Base-by-base conservation (phyloP, 2,113 vertebrate species). In the Columba livia region DNA sequence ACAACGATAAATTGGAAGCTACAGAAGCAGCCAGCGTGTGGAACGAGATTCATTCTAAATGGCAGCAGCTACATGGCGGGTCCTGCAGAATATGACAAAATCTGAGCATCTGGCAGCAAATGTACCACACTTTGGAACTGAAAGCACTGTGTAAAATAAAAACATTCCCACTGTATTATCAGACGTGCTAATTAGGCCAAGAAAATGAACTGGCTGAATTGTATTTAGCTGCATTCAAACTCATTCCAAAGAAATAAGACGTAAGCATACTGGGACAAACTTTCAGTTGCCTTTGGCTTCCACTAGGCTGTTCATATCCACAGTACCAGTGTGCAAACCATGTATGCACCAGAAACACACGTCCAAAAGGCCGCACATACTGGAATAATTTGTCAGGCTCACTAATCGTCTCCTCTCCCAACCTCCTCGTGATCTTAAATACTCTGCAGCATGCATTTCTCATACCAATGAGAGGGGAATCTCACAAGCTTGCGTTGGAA, bases 41-140 rank as follows among this genome's bases (percentile, higher is more conserved):
- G 77, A 85, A 67, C 3, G 9, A 88, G 70, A 40, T 51, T 89
- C 51, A 67, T n/a, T 50, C 84, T 72, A 58, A 77, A 91, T 81
- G 87, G 94, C 42, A 34, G 90, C 89, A 93, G 91, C 87, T 88
- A 94, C 85, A 40, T 96, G 91, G 97, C 93, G 93, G 94, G 94
- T 96, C 95, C 96, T 94, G 88, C 32, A 44, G 86, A 82, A 77
- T 34, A 94, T 1, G 2, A 72, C 85, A 48, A 61, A 95, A 72
- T 44, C 69, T 87, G 20, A 75, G 17, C 13, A 32, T 54, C 82
- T 62, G 86, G 80, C 93, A 50, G 11, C 93, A 48, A 71, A 89
- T 93, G 90, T 89, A 94, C 69, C 75, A 85, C 70, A n/a, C 82
- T 96, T 91, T 34, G 23, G 56, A 73, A 90, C 67, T 82, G 95